A percentile compares a stretch with the other conserved stretches of the same genome.
phyloP scores from a whole-genome alignment of 1,140 invertebrate species.

The Araneus ventricosus region DNA sequence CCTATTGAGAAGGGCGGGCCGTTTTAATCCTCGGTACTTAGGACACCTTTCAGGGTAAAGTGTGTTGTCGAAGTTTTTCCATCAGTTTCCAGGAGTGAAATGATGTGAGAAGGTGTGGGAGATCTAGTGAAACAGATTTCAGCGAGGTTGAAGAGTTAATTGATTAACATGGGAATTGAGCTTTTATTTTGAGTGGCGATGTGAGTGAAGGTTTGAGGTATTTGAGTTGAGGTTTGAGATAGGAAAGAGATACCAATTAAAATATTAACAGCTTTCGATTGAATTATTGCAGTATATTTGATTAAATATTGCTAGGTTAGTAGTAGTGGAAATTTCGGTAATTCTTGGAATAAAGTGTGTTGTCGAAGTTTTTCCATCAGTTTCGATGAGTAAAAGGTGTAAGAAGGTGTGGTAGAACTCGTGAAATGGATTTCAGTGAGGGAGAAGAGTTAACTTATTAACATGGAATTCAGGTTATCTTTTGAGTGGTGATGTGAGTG shows the following conservation, averaged over 20 bases:
- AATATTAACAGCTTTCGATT: too few species aligned
- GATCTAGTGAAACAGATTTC: not conserved
- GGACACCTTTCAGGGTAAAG: slow-evolving; percentile 24
- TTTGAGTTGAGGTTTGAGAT: too few species aligned
- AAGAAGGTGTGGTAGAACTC: not conserved
- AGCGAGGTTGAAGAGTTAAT: not conserved
- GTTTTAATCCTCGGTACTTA: slow-evolving; percentile 64
- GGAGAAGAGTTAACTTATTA: not conserved
- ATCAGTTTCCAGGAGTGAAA: not conserved
- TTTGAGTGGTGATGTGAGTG: not conserved
- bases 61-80: slow-evolving; percentile 14
- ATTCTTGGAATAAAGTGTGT: too few species aligned
- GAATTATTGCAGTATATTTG: too few species aligned
- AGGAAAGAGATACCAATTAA: too few species aligned
- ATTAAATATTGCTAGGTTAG: too few species aligned
- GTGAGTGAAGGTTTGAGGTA: too few species aligned
- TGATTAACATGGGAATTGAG: not conserved
- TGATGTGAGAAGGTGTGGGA: not conserved
- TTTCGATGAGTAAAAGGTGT: too few species aligned
- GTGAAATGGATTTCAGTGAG: not conserved
- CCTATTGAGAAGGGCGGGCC: slow-evolving; percentile 20
- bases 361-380: too few species aligned
- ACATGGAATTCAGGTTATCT: not conserved
- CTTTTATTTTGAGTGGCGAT: not conserved
- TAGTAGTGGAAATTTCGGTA: too few species aligned